phyloP scores from a whole-genome alignment of 2,888 invertebrate species.

The Harpalus rufipes region DNA sequence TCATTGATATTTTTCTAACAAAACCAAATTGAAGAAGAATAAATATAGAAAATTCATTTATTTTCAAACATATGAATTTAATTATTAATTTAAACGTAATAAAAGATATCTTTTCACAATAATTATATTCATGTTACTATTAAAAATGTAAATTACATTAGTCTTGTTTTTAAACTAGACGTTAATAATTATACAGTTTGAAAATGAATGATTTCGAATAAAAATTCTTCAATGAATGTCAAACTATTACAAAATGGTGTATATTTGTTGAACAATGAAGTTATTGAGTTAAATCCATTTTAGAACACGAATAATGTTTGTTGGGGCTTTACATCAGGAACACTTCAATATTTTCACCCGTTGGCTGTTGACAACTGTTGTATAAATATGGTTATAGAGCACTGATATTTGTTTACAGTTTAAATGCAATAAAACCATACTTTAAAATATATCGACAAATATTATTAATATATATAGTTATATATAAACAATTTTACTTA shows the following conservation, averaged over 20 bases:
- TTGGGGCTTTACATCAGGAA: constrained; percentile 13
- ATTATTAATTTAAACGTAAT: not conserved
- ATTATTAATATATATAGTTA: not conserved
- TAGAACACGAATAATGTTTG: constrained; percentile 16
- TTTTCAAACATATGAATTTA: constrained; percentile 20
- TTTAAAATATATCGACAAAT: constrained; percentile 5
- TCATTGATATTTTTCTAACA: constrained; percentile 55
- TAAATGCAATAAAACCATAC: constrained; percentile 19
- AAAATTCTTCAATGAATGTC: constrained; percentile 1
- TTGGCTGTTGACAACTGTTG: constrained; percentile 16
- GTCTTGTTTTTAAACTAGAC: not conserved
- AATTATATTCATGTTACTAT: too few species aligned
- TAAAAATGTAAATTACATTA: too few species aligned
- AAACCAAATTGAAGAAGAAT: constrained; percentile 20
- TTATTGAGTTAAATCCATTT: constrained; percentile 7
- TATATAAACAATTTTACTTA: constrained; percentile 34
- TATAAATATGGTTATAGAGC: constrained; percentile 23
- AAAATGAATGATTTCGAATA: constrained; percentile 17
- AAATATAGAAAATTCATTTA: constrained; percentile 27
- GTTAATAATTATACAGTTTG: not conserved
- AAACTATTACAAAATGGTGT: constrained; percentile 41
- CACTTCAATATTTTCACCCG: not conserved
- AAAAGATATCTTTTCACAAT: not conserved
- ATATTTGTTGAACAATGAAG: constrained; percentile 31
- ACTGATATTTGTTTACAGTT: not conserved